Conservation (phyloP, 2,888 invertebrate genomes). For the Ichneumoninae sp. region DNA sequence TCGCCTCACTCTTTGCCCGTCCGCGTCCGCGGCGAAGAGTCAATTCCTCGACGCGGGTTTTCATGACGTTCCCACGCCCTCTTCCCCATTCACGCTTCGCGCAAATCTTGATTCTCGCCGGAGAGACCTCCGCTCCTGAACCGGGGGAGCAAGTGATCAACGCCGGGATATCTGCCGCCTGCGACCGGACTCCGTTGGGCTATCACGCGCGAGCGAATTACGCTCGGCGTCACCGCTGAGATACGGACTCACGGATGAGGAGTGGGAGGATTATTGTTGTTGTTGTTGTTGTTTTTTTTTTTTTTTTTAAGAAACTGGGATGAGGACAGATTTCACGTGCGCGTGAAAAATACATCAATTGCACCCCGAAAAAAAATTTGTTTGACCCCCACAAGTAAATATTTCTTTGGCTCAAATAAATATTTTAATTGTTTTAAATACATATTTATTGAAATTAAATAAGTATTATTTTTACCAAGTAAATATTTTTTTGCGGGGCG, state of each 20-base stretch:
- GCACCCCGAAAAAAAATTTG: too few species aligned
- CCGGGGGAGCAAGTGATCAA: slow-evolving; percentile 63
- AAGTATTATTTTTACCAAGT: too few species aligned
- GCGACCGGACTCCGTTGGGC: slow-evolving; percentile 28
- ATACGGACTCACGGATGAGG: not conserved
- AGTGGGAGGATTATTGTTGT: slow-evolving; percentile 38
- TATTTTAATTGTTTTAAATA: too few species aligned
- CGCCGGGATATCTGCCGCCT: slow-evolving; percentile 1
- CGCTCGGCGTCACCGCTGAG: slow-evolving; percentile 16
- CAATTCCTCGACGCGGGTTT: slow-evolving; percentile 68
- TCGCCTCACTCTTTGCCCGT: slow-evolving; percentile 74
- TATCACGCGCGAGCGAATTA: slow-evolving; percentile 57
- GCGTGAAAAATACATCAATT: not conserved
- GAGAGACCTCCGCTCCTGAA: slow-evolving; percentile 62
- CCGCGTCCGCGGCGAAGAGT: slow-evolving; percentile 68
- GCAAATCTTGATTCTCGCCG: slow-evolving; percentile 80
- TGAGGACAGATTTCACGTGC: slow-evolving; percentile 54
- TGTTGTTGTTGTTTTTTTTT: not conserved
- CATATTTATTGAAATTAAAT: too few species aligned
- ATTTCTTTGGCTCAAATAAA: too few species aligned
- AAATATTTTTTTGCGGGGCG: too few species aligned
- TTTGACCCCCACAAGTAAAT: too few species aligned
- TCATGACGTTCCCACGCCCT: slow-evolving; percentile 83
- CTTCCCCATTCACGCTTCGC: slow-evolving; percentile 82
- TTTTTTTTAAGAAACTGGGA: slow-evolving; percentile 41